Conservation (phyloP, 2,888 invertebrate species). For the Coleophora flavipennella region DNA sequence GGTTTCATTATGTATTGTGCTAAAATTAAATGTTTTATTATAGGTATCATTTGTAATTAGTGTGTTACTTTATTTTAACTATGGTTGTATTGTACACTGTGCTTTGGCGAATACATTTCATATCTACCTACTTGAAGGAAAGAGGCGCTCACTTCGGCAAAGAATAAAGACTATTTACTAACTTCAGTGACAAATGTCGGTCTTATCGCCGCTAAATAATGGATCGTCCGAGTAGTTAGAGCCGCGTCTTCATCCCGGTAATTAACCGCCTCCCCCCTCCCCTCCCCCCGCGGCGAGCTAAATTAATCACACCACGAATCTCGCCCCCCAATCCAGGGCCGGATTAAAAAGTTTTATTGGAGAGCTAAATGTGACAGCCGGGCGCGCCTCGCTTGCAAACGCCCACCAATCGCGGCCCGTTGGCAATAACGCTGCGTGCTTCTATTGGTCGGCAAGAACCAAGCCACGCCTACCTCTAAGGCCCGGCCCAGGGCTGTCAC, state of each 20-base stretch:
- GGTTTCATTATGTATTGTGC: too few relatives aligned
- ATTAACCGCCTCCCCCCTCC: conserved; percentile 46
- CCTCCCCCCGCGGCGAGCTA: conserved; percentile 31
- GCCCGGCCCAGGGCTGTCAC: conserved; percentile 61
- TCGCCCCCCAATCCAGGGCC: conserved; percentile 63
- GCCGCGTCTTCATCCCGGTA: conserved; percentile 68
- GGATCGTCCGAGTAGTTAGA: conserved; percentile 60
- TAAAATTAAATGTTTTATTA: too few relatives aligned
- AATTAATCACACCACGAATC: conserved; percentile 72
- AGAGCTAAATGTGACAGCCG: conserved; percentile 55
- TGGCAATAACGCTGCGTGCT: conserved; percentile 23
- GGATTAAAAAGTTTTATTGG: conserved; percentile 73
- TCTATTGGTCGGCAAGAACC: conserved; percentile 36
- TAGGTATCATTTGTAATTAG: too few relatives aligned
- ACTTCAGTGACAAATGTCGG: conserved; percentile 63
- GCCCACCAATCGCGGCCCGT: conserved; percentile 37
- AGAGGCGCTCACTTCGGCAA: conserved; percentile 62
- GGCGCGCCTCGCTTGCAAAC: conserved; percentile 37
- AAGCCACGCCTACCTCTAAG: conserved; percentile 41
- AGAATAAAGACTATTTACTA: too few relatives aligned
- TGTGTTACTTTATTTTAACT: too few relatives aligned
- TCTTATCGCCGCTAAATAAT: conserved; percentile 68
- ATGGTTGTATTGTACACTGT: too few relatives aligned
- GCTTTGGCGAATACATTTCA: too few relatives aligned
- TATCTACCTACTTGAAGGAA: conserved; percentile 43